Percentiles rank a stretch among this genome's conserved stretches.
phyloP scores from a whole-genome alignment of 2,113 vertebrate species.

The Sminthopsis crassicaudata region DNA sequence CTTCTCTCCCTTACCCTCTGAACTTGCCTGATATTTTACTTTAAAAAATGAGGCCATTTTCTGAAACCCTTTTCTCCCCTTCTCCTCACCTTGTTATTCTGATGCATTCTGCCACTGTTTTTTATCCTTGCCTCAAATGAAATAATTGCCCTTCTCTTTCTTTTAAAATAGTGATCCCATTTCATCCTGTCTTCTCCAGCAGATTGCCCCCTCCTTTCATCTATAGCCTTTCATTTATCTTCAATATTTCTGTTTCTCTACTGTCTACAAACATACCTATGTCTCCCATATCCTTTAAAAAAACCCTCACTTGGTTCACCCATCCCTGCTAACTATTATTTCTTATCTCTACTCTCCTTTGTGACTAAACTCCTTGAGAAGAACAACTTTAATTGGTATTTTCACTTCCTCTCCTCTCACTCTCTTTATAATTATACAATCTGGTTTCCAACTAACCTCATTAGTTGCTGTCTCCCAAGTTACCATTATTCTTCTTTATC shows the following conservation, averaged over 20 bases:
- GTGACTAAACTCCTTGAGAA: no score
- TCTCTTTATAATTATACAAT: no score
- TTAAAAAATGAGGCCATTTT: neutral
- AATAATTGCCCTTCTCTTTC: neutral
- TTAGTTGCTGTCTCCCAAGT: no score
- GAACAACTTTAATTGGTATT: no score
- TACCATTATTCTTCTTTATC: no score
- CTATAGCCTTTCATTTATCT: neutral
- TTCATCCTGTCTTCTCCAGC: neutral
- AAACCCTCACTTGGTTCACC: no score
- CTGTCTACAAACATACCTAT: no score
- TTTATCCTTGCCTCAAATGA: neutral
- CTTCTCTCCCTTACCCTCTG: neutral
- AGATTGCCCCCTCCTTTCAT: neutral
- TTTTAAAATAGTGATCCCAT: neutral
- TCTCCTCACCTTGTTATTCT: neutral
- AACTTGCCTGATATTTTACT: neutral
- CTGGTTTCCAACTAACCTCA: no score
- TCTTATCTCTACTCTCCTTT: no score
- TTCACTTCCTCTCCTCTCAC: no score
- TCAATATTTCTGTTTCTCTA: neutral
- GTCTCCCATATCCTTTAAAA: no score
- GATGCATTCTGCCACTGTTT: neutral
- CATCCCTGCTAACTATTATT: no score
- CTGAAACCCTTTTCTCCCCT: neutral